Base-by-base conservation (phyloP, 2,888 invertebrate species). In the Amorpha juglandis region DNA sequence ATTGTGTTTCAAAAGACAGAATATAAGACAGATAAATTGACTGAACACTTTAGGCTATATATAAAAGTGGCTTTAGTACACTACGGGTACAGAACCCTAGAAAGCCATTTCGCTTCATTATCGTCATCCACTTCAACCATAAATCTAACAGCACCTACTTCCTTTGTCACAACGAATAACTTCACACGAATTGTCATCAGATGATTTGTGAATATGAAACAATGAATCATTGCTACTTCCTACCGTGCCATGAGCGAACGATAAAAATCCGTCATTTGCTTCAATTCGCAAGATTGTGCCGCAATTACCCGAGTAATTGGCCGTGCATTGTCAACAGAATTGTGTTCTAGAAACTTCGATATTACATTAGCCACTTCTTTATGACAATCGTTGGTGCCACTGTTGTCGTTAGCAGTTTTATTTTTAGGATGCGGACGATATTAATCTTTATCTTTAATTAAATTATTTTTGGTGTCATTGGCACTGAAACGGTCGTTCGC, bases 211-310 rank as follows among this genome's bases (percentile, higher is more conserved):
- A 42, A 16, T 55, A 42, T 38, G 35, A 58, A 12, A 58, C 42
- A 58, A 58, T 58, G 38, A 58, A 1, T 42, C 19, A 58, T 42
- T 16, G 2, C n/a, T 38, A 21, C 52, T 38, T 58, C 11, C 11
- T 58, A 19, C 42, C 12, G 11, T 52, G 27, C 12, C 45, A 45
- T 27, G 33, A 27, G 35, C 16, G 65, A 63, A 35, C 66, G 80
- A 53, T 64, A 64, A 75, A 73, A 77, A 83, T 82, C 80, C 82
- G 82, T 84, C 81, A 82, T 83, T 81, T 80, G 65, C 74, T 72
- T 68, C 67, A 69, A 71, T 65, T 67, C 14, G 63, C 64, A 64
- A 71, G 75, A 78, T 78, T 76, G 73, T 67, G 16, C 42, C 27
- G 63, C 69, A 73, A 75, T 77, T 74, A 71, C 53, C 14, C 12